Base-by-base conservation (phyloP, 2,113 vertebrate species). In the Calidris pugnax region DNA sequence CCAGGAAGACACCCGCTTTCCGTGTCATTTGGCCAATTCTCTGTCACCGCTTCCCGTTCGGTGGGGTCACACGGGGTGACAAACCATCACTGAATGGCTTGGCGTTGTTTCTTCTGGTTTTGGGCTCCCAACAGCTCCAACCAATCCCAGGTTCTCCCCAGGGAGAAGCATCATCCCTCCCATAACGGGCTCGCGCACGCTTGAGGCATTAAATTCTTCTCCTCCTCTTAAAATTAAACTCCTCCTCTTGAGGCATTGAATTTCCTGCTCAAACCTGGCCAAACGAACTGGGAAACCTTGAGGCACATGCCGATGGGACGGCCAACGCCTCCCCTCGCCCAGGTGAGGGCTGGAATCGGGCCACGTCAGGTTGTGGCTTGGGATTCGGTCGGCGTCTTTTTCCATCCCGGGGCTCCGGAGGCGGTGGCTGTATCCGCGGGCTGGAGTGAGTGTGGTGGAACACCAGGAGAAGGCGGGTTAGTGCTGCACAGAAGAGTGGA, bases 381-480 rank as follows among this genome's bases (percentile, higher is more conserved):
- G 1, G 15, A 47, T 50, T 33, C 3, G 3, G 35, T 12, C 6
- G 0, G 21, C 27, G 8, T 14, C 32, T 60, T 57, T 35, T 57
- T 35, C 35, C 28, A 45, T 39, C 10, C 15, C 45, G 0, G 22
- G 67, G 14, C 45, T 8, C 33, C 13, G 6, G 30, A 51, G 45
- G 39, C 41, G 41, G 33, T 45, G 59, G 41, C 57, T 39, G 66
- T 21, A 6, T 8, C 33, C 13, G 5, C 35, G 48, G 18, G 11
- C 24, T 68, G 32, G 24, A 2, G 2, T 1, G 14, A 45, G 35
- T 3, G 10, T 1, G 2, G 20, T 32, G 43, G 48, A 53, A 24
- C 7, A 43, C 37, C 37, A 37, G 0, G 0, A 18, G 11, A 41
- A 18, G 32, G 7, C 0, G n/a, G n/a, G n/a, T n/a, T n/a, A n/a